Evolutionary conservation across 2,888 invertebrate genomes (phyloP), one percentile per base, ranked within the genome.

Genomic region (Trichogramma evanescens): DNA sequence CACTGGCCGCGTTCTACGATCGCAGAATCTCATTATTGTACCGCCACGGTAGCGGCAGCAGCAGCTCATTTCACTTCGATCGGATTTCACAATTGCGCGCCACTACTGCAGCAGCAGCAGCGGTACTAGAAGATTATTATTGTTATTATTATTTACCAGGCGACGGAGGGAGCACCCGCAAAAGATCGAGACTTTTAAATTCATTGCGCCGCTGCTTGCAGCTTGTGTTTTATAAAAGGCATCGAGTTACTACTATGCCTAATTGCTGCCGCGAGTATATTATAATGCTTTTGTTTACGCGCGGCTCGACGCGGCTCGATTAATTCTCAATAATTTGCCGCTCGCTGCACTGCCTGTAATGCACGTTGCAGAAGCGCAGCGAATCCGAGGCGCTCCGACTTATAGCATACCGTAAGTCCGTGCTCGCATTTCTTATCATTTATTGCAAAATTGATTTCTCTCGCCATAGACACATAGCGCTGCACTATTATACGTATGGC

Each of bases 1-100:
- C 2, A 26, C 26, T 26, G 26, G 3, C 26, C 26, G 26, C 26
- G 26, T 26, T 26, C 26, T 26, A 26, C 26, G 26, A 26, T 26
- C 26, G 26, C 26, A 26, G 26, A 26, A 26, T 26, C 26, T 26
- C 26, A 26, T 26, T 26, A 44, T 43, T n/a, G 38, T 45, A 26
- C 13, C 13, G 48, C 48, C 41, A 42, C 38, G 69, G 68, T 74
- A 70, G 71, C 74, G 75, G 72, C 71, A 68, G 62, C 66, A 66
- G 69, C 68, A 72, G 70, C 70, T 26, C 26, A 74, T 74, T 74
- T 71, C 71, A 63, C 68, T 70, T 71, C 71, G 72, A 74, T 75
- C 75, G 67, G 68, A 69, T 75, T 73, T 73, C 74, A 70, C 71
- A 71, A 73, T 74, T 69, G 69, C 66, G 66, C 45, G 48, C 45